phyloP scores from a whole-genome alignment of 2,888 invertebrate species.

The Julus scanicus region DNA sequence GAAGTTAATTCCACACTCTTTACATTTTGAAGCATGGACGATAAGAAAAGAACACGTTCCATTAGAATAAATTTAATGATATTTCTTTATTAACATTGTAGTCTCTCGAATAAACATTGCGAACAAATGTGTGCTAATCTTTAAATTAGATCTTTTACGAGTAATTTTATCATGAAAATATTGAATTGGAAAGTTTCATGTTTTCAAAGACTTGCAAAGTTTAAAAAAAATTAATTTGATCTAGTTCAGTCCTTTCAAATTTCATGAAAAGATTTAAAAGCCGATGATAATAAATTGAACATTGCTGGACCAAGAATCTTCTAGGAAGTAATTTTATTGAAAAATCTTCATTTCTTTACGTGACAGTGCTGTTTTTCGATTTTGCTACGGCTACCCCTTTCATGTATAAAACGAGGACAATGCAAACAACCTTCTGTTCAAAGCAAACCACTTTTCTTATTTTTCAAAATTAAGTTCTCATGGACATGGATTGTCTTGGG shows the following conservation, averaged over 20 bases:
- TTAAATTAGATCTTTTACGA: too few relatives aligned
- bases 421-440: not conserved
- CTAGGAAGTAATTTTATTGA: conserved; percentile 23
- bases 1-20: too few relatives aligned
- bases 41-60: too few relatives aligned
- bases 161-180: not conserved
- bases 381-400: not conserved
- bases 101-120: too few relatives aligned
- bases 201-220: not conserved
- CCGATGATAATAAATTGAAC: not conserved
- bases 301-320: not conserved
- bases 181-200: not conserved
- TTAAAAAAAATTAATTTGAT: not conserved
- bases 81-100: too few relatives aligned
- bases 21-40: too few relatives aligned
- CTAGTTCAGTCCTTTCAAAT: not conserved
- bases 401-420: not conserved
- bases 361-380: conserved; percentile 23
- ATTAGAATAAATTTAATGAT: too few relatives aligned
- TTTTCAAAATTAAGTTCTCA: not conserved
- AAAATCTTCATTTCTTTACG: not conserved
- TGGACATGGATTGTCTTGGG: conserved; percentile 18
- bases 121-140: too few relatives aligned
- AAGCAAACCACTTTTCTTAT: conserved; percentile 31
- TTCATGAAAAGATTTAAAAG: not conserved